Conservation (phyloP, 2,113 vertebrate genomes). For the Zingel zingel region DNA sequence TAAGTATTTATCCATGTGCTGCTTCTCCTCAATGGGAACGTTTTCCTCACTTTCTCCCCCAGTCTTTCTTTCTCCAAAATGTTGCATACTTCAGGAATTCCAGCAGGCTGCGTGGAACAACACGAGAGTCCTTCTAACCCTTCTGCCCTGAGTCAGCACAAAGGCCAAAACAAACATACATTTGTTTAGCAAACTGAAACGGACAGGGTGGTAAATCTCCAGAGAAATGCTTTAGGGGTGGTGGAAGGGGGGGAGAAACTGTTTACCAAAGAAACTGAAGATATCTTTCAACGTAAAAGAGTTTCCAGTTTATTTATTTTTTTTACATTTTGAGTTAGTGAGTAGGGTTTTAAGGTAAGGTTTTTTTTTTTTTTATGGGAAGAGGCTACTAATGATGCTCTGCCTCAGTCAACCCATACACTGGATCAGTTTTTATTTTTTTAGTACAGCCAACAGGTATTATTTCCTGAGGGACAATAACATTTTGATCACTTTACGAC, state of each 20-base stretch:
- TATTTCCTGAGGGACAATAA: slow-evolving; percentile 43
- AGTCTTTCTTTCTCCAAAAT: slow-evolving; percentile 43
- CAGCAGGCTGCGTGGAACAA: slow-evolving; percentile 61
- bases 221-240: slow-evolving; percentile 45
- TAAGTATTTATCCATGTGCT: slow-evolving; percentile 37
- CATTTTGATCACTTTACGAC: slow-evolving; percentile 41
- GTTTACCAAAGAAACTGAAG: slow-evolving; percentile 29
- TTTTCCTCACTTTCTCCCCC: slow-evolving; percentile 10
- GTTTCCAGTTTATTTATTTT: slow-evolving; percentile 6
- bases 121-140: slow-evolving; percentile 41
- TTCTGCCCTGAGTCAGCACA: slow-evolving; percentile 55
- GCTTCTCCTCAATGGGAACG: slow-evolving; percentile 18
- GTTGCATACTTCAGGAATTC: slow-evolving; percentile 59
- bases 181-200: slow-evolving; percentile 73
- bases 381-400: background rate
- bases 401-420: slow-evolving; percentile 13
- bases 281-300: slow-evolving; percentile 8
- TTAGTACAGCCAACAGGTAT: slow-evolving; percentile 14
- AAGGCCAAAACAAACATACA: slow-evolving; percentile 75
- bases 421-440: background rate
- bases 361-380: background rate
- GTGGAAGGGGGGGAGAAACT: slow-evolving; percentile 24
- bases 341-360: background rate
- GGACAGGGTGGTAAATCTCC: slow-evolving; percentile 57
- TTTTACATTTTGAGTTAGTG: slow-evolving; percentile 11